A percentile compares a stretch with the other conserved stretches of the same genome.
Conservation (phyloP, 1,140 invertebrate species). For the Pararge aegeria region DNA sequence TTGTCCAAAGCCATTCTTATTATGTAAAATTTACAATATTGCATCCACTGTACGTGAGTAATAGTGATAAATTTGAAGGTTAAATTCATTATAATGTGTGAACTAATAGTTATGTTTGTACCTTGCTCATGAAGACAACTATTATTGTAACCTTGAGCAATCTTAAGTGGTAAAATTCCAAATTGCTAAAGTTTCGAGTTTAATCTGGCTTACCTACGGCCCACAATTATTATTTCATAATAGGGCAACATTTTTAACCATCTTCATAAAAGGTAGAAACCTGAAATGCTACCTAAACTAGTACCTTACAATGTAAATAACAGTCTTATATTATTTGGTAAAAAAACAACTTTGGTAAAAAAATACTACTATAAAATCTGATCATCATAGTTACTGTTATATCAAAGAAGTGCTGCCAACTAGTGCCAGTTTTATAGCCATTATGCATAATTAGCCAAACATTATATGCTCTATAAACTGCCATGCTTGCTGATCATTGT, state of each 20-base stretch:
- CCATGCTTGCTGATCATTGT: not conserved
- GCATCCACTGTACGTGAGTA: not conserved
- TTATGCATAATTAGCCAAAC: not conserved
- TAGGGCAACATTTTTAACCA: no score
- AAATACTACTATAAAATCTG: no score
- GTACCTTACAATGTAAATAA: no score
- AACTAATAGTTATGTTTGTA: constrained; percentile 24
- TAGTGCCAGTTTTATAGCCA: not conserved
- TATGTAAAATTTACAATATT: no score
- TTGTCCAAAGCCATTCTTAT: no score
- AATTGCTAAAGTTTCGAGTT: no score
- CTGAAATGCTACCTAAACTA: no score
- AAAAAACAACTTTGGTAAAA: no score
- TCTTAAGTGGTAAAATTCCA: not conserved
- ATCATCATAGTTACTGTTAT: not conserved
- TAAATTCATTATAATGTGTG: constrained; percentile 16
- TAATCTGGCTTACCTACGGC: no score
- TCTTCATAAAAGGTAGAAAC: no score
- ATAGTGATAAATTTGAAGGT: constrained; percentile 6
- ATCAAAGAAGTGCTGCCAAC: not conserved
- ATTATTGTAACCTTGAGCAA: not conserved
- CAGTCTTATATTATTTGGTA: no score
- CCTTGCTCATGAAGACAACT: not conserved
- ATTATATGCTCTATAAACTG: not conserved
- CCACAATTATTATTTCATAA: no score